Evolutionary conservation across 2,797 vertebrate species (phyloP).

Genomic region (Pipistrellus kuhlii): DNA sequence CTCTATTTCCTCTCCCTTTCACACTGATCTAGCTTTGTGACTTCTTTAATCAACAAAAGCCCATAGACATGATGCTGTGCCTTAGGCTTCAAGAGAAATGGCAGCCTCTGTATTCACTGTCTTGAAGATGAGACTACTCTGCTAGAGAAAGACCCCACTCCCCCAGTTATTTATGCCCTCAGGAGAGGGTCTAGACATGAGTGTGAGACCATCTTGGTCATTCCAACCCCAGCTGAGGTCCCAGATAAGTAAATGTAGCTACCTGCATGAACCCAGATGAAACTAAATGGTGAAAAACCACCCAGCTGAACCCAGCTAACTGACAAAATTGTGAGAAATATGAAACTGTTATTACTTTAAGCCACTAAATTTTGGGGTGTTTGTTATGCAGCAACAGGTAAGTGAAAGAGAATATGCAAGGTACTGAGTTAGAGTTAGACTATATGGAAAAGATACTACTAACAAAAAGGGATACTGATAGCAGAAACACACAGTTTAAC

Average conservation of each 20-base stretch:
- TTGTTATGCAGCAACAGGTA: slow-evolving; percentile 1
- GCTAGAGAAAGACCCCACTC: not conserved
- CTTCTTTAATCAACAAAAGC: not conserved
- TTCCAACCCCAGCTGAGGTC: not conserved
- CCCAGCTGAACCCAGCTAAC: not conserved
- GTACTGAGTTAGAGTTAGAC: not conserved
- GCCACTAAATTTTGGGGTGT: not conserved
- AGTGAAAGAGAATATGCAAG: slow-evolving; percentile 1
- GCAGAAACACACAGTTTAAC: not conserved
- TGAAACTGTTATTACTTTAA: slow-evolving; percentile 1
- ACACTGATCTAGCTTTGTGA: not conserved
- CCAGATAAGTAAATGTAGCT: not conserved
- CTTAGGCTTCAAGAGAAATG: not conserved
- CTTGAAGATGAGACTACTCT: not conserved
- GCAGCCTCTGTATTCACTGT: not conserved
- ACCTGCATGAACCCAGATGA: not conserved
- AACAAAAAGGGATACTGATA: not conserved
- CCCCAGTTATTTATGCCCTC: not conserved
- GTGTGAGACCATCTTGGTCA: not conserved
- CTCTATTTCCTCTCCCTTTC: not conserved
- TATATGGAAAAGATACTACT: not conserved
- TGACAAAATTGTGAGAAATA: slow-evolving; percentile 4
- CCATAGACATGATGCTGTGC: not conserved
- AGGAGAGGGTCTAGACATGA: not conserved
- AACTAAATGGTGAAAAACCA: not conserved